Evolutionary conservation across 2,797 vertebrate genomes (phyloP).

Genomic region (Xiphorhynchus erythropygius): DNA sequence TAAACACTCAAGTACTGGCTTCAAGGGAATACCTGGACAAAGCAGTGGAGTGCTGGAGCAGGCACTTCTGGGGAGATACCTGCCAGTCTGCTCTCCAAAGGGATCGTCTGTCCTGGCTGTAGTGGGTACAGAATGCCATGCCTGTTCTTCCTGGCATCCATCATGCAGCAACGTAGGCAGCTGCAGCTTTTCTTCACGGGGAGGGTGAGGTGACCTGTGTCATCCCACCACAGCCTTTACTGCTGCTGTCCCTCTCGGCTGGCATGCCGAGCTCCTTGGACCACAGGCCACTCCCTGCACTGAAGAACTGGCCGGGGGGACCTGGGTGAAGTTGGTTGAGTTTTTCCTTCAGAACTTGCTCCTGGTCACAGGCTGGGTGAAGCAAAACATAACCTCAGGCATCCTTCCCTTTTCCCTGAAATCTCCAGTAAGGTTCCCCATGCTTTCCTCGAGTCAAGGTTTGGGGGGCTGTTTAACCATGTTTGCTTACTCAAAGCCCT

Average conservation of each 20-base stretch:
- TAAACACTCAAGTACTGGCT: not conserved
- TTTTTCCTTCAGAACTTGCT: not conserved
- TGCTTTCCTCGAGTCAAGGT: not conserved
- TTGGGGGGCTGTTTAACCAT: accelerated
- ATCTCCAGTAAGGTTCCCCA: not conserved
- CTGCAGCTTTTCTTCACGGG: not conserved
- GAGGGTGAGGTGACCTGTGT: not conserved
- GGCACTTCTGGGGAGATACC: not conserved
- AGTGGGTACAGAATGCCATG: not conserved
- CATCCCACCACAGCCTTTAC: not conserved
- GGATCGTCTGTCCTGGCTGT: not conserved
- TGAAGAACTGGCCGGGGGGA: not conserved
- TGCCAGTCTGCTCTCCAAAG: not conserved
- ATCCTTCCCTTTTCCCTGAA: not conserved
- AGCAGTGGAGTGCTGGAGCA: not conserved
- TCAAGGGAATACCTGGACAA: not conserved
- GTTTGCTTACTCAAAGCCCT: not conserved
- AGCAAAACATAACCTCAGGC: not conserved
- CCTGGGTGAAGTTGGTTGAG: not conserved
- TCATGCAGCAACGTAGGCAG: not conserved
- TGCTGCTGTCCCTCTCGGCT: not conserved
- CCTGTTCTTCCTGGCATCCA: not conserved
- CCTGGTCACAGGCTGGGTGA: not conserved
- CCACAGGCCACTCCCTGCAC: not conserved
- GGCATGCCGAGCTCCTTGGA: accelerated